These are phyloP conservation scores for Neosilurus hyrtlii DNA, from an alignment of 2,797 vertebrate genomes.

Conservation along the genomic window DNA sequence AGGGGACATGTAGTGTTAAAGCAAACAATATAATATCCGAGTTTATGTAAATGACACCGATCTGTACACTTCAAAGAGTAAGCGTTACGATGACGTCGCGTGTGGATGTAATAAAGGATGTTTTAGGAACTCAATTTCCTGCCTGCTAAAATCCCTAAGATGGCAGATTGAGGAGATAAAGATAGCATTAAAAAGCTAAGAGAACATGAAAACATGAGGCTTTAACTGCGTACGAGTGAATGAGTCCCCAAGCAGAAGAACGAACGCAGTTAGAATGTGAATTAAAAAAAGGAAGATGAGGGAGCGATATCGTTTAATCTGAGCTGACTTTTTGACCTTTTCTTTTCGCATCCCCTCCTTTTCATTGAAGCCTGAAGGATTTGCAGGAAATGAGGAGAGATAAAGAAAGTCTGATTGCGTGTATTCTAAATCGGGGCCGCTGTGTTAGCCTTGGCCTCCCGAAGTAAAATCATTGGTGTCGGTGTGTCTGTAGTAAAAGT, in stretches of 20 bases:
- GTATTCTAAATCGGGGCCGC: not conserved
- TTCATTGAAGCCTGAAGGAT: not conserved
- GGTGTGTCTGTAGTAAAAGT: not conserved
- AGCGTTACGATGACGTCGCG: constrained; percentile 17
- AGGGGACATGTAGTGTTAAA: no score
- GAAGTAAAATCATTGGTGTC: no score
- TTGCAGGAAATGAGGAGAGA: not conserved
- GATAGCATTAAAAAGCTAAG: constrained; percentile 19
- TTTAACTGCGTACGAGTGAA: not conserved
- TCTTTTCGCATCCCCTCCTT: not conserved
- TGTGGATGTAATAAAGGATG: constrained; percentile 20
- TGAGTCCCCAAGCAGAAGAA: not conserved
- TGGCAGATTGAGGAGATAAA: constrained; percentile 36
- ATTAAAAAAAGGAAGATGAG: not conserved
- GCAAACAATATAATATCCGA: not conserved
- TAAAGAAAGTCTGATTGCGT: not conserved
- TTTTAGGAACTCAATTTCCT: constrained; percentile 46
- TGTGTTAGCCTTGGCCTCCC: not conserved
- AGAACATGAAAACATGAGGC: not conserved
- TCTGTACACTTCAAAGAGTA: constrained; percentile 20
- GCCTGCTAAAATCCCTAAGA: constrained; percentile 25
- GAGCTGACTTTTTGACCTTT: not conserved
- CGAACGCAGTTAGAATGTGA: not conserved
- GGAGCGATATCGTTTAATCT: not conserved
- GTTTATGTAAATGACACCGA: not conserved